Evolutionary conservation across 1,140 invertebrate genomes (phyloP), one percentile per base, ranked within the genome.

Genomic region (Neuroterus valhalla): DNA sequence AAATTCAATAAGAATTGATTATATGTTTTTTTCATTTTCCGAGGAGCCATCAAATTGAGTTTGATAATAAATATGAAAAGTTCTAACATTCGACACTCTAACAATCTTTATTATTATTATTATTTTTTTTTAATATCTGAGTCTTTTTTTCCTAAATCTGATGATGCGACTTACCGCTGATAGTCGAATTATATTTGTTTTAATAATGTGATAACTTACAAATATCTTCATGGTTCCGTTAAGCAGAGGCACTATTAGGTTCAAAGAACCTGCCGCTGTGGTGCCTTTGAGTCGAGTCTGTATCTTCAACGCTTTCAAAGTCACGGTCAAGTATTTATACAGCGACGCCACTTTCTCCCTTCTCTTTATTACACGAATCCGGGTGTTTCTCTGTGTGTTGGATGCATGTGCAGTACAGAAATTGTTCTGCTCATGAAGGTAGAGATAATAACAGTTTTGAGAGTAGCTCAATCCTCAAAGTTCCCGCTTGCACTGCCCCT

Each of bases 321-420:
- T 90, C 88, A 90, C 76, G 89, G 88, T 80, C 88, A 89, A 83
- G 79, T 85, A 77, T 78, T 89, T 90, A 89, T 90, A 90, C 89
- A 88, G 85, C 77, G 70, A 78, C 74, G 78, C 82, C 72, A 89
- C 88, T 90, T 89, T 90, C 89, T 88, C 88, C 87, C 87, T 88
- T 87, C 87, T 88, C 84, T 81, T 80, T 78, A 79, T 82, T 82
- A 50, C 69, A 68, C 70, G 66, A 77, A 71, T 75, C 75, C 67
- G 44, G 50, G 17, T 72, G 72, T 66, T 44, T 74, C 74, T 70
- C 26, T 74, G 73, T 62, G 68, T 71, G 15, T 23, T 11, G 72
- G 42, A 75, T 43, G 66, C 70, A 62, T 68, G 48, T 66, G 45
- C 55, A 62, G 62, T 52, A 52, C 55, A 62, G 62, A 26, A 72